Evolutionary conservation across 37 sponge, comb jelly and placozoan species (phyloP), one percentile per base, ranked within the genome.

Genomic region (Spongia lamella): DNA sequence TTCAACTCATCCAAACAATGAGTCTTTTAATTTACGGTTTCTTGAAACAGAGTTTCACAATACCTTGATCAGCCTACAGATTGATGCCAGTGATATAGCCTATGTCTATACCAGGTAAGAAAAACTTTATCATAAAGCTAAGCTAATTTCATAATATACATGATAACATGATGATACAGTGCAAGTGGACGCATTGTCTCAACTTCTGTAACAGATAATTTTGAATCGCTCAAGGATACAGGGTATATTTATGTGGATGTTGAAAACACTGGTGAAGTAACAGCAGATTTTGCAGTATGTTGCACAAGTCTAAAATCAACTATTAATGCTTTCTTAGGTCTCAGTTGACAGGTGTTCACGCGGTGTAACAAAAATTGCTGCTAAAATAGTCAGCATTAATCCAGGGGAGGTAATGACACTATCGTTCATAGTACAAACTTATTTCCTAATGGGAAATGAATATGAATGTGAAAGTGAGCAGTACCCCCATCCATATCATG

Each of bases 211-310:
- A 61, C 62, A 29, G 67, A 78, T 2, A 82, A 86, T 25, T 38
- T 70, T 4, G 38, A 27, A 30, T 73, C 83, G n/a, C 50, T 74
- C 26, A 56, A 30, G 33, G 75, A 39, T 13, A 62, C 26, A 22
- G 88, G 88, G 15, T 55, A 53, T 19, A 34, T 88, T 32, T 39
- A 40, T 20, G 91, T 85, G 33, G 87, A 82, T 37, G 49, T 90
- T 33, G 79, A 79, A 73, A 90, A 90, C 72, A 79, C 75, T 20
- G 91, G 91, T 32, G 87, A 90, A 22, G 27, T 90, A 2, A 53
- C 63, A 6, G 70, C 83, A 14, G 76, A 82, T 17, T 90, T 78
- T 38, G 61, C 73, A 21, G 83, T 90, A 47, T 68, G 80, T 21
- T 61, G 25, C 15, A 64, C 21, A 40, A 43, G 5, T 58, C 7